These are phyloP conservation scores for Danio jaintianensis DNA, from an alignment of 2,797 vertebrate species.

Conservation along the genomic window DNA sequence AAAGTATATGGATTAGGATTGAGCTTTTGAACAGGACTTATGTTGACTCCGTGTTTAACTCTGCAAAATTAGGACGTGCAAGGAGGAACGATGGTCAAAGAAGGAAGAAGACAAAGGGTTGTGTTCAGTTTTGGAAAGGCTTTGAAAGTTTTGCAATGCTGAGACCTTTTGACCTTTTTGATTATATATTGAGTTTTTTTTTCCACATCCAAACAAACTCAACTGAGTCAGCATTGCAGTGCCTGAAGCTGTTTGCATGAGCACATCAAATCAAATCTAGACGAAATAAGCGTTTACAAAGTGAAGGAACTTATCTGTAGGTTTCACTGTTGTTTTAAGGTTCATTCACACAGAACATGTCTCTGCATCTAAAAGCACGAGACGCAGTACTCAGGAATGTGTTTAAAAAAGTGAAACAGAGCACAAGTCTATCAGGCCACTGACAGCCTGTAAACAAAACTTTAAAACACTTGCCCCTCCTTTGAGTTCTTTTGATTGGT, in stretches of 20 bases:
- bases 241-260: neutral
- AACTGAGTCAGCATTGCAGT: neutral
- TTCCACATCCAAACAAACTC: slow-evolving; percentile 3
- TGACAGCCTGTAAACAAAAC: no score
- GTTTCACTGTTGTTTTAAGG: neutral
- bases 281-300: neutral
- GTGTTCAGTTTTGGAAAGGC: neutral
- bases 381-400: no score
- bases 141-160: neutral
- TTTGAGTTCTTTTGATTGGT: no score
- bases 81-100: neutral
- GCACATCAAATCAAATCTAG: slow-evolving; percentile 25
- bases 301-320: slow-evolving; percentile 40
- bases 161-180: neutral
- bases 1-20: no score
- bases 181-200: neutral
- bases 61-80: neutral
- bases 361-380: no score
- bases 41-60: no score
- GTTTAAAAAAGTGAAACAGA: no score
- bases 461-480: no score
- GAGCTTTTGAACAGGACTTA: no score
- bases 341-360: no score
- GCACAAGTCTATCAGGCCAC: no score
- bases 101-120: neutral